phyloP scores from a whole-genome alignment of 64 coral and sea anemone species.

The Montipora sp. region DNA sequence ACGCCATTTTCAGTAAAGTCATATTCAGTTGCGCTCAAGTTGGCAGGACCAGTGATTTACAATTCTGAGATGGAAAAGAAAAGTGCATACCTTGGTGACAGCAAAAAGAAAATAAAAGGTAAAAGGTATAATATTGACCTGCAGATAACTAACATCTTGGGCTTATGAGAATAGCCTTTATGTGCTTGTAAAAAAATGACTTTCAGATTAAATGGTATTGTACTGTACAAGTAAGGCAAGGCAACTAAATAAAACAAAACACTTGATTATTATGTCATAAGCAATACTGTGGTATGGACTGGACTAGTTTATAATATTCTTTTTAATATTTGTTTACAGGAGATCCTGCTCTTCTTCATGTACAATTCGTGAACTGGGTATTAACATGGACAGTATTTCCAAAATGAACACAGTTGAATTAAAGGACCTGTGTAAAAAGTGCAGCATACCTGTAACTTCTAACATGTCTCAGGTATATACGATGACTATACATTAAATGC shows the following conservation, averaged over 20 bases:
- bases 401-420: background rate
- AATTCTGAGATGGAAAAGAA: background rate
- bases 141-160: background rate
- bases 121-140: background rate
- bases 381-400: background rate
- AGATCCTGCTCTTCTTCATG: background rate
- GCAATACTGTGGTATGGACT: too few relatives aligned
- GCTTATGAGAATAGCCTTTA: too few relatives aligned
- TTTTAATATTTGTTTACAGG: background rate
- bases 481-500: too few relatives aligned
- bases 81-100: background rate
- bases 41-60: background rate
- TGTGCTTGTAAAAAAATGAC: too few relatives aligned
- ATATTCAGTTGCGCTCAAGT: background rate
- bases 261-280: too few relatives aligned
- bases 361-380: background rate
- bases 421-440: background rate
- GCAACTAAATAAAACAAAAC: too few relatives aligned
- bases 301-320: background rate
- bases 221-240: too few relatives aligned
- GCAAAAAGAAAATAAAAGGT: background rate
- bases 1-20: background rate
- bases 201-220: too few relatives aligned
- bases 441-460: background rate
- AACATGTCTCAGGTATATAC: background rate